Conservation (phyloP, 2,113 vertebrate species). For the Felis chaus region DNA sequence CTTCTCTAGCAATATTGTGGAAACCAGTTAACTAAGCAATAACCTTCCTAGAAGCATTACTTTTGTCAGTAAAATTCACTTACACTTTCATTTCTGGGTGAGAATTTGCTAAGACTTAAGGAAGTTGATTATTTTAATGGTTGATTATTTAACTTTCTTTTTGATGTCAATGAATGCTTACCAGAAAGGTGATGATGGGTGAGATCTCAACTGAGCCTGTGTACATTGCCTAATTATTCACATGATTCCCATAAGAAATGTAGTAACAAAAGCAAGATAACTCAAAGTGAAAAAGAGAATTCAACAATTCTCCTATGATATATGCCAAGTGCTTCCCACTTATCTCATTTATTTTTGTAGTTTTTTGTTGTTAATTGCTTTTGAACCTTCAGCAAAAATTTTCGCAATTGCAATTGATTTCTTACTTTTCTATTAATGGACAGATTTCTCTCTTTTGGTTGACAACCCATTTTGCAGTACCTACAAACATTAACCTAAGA, state of each 20-base stretch:
- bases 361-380: background rate
- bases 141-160: constrained; percentile 6
- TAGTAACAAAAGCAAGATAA: background rate
- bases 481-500: background rate
- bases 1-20: background rate
- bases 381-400: background rate
- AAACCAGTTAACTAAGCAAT: background rate
- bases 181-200: background rate
- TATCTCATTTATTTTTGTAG: background rate
- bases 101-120: background rate
- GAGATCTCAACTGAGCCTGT: background rate
- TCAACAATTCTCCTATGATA: background rate
- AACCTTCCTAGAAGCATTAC: background rate
- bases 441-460: background rate
- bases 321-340: background rate
- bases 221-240: background rate
- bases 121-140: background rate
- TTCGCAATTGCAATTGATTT: background rate
- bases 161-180: background rate
- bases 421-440: constrained; percentile 15
- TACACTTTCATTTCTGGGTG: background rate
- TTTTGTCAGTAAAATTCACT: background rate
- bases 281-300: constrained; percentile 24
- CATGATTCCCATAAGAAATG: background rate
- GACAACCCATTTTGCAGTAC: background rate